Evolutionary conservation across 2,888 invertebrate genomes (phyloP).

Genomic region (Limulus polyphemus): DNA sequence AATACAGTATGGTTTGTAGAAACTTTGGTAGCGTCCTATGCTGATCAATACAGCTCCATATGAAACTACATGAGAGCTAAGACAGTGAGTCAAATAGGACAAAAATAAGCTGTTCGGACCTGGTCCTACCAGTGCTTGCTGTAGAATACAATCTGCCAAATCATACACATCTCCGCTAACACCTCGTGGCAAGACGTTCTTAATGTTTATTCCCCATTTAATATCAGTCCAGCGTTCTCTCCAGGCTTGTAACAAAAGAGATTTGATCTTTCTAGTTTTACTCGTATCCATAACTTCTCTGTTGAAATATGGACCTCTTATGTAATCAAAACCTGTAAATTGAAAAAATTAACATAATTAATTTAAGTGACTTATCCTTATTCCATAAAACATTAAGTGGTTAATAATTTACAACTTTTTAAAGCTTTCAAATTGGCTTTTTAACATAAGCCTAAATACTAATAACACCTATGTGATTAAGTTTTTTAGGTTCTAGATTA

Average conservation of each 20-base stretch:
- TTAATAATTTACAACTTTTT: no score
- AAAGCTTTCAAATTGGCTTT: no score
- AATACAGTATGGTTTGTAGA: constrained; percentile 75
- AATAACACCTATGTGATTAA: no score
- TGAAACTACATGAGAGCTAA: constrained; percentile 80
- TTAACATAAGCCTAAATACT: no score
- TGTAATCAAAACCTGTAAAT: no score
- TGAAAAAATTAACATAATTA: no score
- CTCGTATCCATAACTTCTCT: constrained; percentile 26
- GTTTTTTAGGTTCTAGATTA: no score
- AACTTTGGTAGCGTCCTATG: constrained; percentile 68
- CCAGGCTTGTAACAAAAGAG: constrained; percentile 74
- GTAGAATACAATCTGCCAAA: constrained; percentile 79
- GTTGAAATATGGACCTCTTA: no score
- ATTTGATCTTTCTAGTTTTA: constrained; percentile 33
- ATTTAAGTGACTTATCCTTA: no score
- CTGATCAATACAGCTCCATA: constrained; percentile 77
- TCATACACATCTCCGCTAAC: constrained; percentile 33
- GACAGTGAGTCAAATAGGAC: constrained; percentile 80
- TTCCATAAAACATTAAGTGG: no score
- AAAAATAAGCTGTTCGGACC: constrained; percentile 82
- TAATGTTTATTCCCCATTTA: constrained; percentile 91
- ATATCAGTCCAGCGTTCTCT: constrained; percentile 88
- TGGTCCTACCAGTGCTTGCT: constrained; percentile 85
- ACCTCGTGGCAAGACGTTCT: constrained; percentile 51